Evolutionary conservation across 2,113 vertebrate species (phyloP).

Genomic region (Pygoscelis adeliae): DNA sequence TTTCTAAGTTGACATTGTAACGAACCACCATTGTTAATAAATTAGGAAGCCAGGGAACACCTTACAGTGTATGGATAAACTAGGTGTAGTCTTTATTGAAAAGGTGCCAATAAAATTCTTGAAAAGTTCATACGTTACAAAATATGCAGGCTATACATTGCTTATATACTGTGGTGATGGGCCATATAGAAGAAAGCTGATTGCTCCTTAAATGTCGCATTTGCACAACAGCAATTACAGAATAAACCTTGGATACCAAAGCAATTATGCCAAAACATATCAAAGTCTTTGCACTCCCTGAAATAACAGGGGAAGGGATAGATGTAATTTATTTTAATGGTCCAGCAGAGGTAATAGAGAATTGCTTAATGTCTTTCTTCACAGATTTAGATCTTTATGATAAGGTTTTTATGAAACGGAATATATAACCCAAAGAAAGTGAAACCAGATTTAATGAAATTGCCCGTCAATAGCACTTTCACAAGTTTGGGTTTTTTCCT

Average conservation of each 20-base stretch:
- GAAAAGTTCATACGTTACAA: background rate
- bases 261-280: background rate
- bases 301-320: slow-evolving; percentile 58
- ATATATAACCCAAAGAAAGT: slow-evolving; percentile 45
- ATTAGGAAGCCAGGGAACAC: slow-evolving; percentile 67
- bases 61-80: slow-evolving; percentile 64
- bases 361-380: slow-evolving; percentile 44
- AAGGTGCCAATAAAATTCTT: background rate
- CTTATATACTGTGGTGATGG: background rate
- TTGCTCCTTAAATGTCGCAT: background rate
- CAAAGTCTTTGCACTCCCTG: background rate
- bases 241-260: slow-evolving; percentile 34
- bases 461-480: background rate
- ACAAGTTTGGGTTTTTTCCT: background rate
- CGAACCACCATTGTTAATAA: slow-evolving; percentile 68
- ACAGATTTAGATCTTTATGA: slow-evolving; percentile 65
- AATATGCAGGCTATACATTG: background rate
- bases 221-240: background rate
- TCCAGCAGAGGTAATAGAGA: slow-evolving; percentile 23
- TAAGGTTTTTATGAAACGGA: slow-evolving; percentile 42
- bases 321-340: slow-evolving; percentile 64
- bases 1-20: slow-evolving; percentile 70
- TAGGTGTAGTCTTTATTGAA: slow-evolving; percentile 57
- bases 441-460: slow-evolving; percentile 37
- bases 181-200: background rate